Percentiles rank a stretch among this genome's conserved stretches.
phyloP scores from a whole-genome alignment of 2,113 vertebrate species.

The Columba livia region DNA sequence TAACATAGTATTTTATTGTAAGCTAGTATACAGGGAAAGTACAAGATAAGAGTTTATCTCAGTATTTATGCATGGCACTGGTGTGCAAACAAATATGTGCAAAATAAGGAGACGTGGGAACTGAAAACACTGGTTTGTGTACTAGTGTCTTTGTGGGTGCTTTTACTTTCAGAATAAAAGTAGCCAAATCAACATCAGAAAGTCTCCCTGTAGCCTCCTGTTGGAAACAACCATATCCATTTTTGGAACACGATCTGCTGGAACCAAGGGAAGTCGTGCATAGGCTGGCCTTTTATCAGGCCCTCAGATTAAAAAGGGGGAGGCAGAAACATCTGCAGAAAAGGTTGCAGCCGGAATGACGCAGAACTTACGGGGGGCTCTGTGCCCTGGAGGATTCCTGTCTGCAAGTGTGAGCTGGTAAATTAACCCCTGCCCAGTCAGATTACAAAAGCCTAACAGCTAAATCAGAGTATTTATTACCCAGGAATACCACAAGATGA shows the following conservation, averaged over 20 bases:
- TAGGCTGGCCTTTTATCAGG: conserved; percentile 46
- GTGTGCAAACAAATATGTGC: neutral
- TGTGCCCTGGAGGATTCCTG: conserved; percentile 21
- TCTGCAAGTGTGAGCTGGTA: neutral
- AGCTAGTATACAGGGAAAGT: neutral
- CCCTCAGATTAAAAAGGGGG: neutral
- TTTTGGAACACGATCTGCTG: conserved; percentile 45
- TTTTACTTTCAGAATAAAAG: neutral
- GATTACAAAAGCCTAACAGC: neutral
- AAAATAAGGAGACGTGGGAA: neutral
- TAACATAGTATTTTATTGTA: neutral
- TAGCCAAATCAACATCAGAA: neutral
- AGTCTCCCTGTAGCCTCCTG: neutral
- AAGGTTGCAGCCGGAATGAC: neutral
- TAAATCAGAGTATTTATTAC: neutral
- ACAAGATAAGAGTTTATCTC: neutral
- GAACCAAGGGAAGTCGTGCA: neutral
- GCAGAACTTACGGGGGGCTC: neutral
- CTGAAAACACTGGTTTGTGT: neutral
- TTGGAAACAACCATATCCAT: conserved; percentile 42
- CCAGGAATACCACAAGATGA: neutral
- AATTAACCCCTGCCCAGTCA: neutral
- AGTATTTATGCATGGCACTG: accelerated
- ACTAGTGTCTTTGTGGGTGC: neutral
- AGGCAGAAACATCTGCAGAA: conserved; percentile 23